phyloP scores from a whole-genome alignment of 1,140 invertebrate genomes.

The Rhopalosiphum maidis region DNA sequence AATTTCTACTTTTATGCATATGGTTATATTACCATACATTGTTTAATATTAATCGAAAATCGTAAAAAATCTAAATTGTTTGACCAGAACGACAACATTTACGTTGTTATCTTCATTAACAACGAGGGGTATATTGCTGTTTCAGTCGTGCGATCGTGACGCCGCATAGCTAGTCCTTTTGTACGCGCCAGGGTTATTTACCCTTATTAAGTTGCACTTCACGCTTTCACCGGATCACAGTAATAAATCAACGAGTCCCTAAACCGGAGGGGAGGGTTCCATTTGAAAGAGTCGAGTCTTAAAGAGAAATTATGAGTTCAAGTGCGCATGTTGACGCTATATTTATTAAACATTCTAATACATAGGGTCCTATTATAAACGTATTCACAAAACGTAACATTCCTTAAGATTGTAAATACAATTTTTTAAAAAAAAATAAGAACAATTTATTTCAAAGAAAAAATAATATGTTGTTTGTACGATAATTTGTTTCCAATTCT shows the following conservation, averaged over 20 bases:
- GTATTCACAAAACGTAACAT: neutral
- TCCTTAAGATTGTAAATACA: neutral
- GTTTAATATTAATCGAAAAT: neutral
- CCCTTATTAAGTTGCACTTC: constrained; percentile 49
- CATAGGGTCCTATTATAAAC: neutral
- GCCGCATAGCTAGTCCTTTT: neutral
- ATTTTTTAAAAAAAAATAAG: neutral
- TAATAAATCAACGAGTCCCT: constrained; percentile 51
- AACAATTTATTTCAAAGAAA: neutral
- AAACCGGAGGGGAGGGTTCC: neutral
- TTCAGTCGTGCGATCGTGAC: neutral
- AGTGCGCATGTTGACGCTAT: constrained; percentile 26
- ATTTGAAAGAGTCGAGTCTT: constrained; percentile 41
- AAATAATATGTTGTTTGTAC: neutral
- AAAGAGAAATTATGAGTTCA: constrained; percentile 41
- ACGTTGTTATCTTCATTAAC: neutral
- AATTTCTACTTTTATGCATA: neutral
- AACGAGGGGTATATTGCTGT: neutral
- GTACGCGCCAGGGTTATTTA: constrained; percentile 24
- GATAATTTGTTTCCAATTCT: neutral
- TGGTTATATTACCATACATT: neutral
- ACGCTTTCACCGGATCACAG: constrained; percentile 43
- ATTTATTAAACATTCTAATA: constrained; percentile 9
- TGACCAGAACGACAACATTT: neutral
- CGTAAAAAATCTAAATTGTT: neutral